Conservation (phyloP, 2,797 vertebrate species). For the Phrynocephalus vlangalii region DNA sequence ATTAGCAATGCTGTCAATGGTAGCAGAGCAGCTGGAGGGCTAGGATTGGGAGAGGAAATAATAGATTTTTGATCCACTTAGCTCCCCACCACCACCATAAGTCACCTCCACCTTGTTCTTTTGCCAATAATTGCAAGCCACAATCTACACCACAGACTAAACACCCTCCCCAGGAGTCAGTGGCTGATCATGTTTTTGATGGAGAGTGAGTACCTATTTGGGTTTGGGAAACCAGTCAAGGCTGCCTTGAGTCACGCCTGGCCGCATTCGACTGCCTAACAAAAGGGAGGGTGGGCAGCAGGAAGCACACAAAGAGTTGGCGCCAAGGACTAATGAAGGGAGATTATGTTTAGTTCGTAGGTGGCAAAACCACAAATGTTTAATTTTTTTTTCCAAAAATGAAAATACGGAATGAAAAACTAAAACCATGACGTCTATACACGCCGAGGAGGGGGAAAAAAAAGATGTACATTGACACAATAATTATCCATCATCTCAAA, state of each 20-base stretch:
- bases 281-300: neutral
- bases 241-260: constrained; percentile 30
- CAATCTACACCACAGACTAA: constrained; percentile 61
- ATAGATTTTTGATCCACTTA: neutral
- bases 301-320: neutral
- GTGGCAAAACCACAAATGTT: neutral
- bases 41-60: neutral
- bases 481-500: neutral
- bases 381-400: neutral
- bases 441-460: neutral
- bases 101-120: neutral
- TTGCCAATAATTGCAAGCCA: neutral
- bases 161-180: constrained; percentile 49
- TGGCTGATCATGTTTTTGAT: constrained; percentile 58
- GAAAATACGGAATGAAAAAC: neutral
- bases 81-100: neutral
- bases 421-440: neutral
- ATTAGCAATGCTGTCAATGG: neutral
- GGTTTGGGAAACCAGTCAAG: constrained; percentile 66
- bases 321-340: neutral
- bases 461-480: neutral
- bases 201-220: constrained; percentile 52
- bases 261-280: neutral
- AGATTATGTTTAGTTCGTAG: neutral
- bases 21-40: neutral